phyloP scores from a whole-genome alignment of 1,140 invertebrate species.

The Triops longicaudatus region DNA sequence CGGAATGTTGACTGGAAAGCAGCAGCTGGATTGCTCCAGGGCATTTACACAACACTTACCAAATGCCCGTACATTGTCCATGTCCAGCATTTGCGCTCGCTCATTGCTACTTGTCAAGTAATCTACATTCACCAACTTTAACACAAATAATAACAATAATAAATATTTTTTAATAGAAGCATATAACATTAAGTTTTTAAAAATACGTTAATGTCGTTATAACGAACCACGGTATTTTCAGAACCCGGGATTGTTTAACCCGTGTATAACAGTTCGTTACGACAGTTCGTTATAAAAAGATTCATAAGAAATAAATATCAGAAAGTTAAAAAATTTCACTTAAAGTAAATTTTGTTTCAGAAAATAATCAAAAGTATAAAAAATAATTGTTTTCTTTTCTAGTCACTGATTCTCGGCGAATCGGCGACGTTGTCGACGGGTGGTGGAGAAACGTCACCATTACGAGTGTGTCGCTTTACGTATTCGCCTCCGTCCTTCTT shows the following conservation, averaged over 20 bases:
- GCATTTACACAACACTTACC: slow-evolving; percentile 86
- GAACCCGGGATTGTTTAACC: no score
- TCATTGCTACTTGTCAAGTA: slow-evolving; percentile 73
- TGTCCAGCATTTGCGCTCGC: slow-evolving; percentile 87
- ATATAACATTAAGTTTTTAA: no score
- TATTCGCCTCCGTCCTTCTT: slow-evolving; percentile 67
- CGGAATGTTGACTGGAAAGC: slow-evolving; percentile 94
- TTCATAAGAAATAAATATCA: no score
- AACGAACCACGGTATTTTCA: no score
- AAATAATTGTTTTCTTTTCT: slow-evolving; percentile 34
- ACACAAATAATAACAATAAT: no score
- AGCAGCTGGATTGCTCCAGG: slow-evolving; percentile 82
- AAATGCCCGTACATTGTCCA: slow-evolving; percentile 93
- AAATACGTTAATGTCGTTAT: no score
- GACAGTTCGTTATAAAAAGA: no score
- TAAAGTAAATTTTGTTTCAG: no score
- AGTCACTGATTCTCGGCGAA: slow-evolving; percentile 70
- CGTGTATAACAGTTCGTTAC: no score
- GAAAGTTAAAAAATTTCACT: no score
- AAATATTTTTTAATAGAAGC: no score
- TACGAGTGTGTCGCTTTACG: slow-evolving; percentile 49
- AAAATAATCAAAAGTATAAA: no score
- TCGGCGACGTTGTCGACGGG: slow-evolving; percentile 37
- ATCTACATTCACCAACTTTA: neutral
- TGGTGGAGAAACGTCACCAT: slow-evolving; percentile 45